Conservation (phyloP, 1,140 invertebrate genomes). For the Trichogramma pretiosum region DNA sequence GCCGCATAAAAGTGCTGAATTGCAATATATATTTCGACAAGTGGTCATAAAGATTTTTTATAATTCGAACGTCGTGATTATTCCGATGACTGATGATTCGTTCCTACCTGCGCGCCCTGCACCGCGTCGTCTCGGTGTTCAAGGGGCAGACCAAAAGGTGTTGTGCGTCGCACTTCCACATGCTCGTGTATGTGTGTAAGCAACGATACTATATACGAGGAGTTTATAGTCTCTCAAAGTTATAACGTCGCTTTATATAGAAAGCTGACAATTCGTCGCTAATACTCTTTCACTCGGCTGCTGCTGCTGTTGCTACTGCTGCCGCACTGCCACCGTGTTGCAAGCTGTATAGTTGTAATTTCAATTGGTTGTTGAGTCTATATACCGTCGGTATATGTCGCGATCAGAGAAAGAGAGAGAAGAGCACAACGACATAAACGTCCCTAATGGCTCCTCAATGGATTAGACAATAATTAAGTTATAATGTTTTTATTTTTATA, state of each 20-base stretch:
- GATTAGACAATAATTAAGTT: slow-evolving; percentile 7
- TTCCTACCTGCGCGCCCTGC: slow-evolving; percentile 7
- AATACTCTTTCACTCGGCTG: slow-evolving; percentile 39
- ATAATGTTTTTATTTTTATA: too few species aligned
- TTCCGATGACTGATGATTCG: slow-evolving; percentile 11
- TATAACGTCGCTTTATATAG: slow-evolving; percentile 42
- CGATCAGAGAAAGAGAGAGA: slow-evolving; percentile 8
- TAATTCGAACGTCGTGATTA: too few species aligned
- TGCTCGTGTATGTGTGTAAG: slow-evolving; percentile 27
- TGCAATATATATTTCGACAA: neutral
- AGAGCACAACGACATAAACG: slow-evolving; percentile 14
- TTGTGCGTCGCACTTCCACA: neutral
- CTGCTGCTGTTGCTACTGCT: too few species aligned
- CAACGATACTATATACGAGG: slow-evolving; percentile 36
- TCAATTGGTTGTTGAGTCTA: slow-evolving; percentile 32
- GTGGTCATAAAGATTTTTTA: too few species aligned
- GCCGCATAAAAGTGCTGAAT: neutral
- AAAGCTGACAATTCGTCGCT: slow-evolving; percentile 41
- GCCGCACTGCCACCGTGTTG: too few species aligned
- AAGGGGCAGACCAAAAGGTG: slow-evolving; percentile 6
- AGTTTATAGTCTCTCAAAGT: slow-evolving; percentile 42
- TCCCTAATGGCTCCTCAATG: slow-evolving; percentile 8
- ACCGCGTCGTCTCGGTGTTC: neutral
- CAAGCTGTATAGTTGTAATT: too few species aligned
- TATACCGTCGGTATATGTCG: slow-evolving; percentile 9